Percentiles rank a stretch among this genome's conserved stretches.
Conservation (phyloP, 2,888 invertebrate genomes). For the Alsophila aescularia region DNA sequence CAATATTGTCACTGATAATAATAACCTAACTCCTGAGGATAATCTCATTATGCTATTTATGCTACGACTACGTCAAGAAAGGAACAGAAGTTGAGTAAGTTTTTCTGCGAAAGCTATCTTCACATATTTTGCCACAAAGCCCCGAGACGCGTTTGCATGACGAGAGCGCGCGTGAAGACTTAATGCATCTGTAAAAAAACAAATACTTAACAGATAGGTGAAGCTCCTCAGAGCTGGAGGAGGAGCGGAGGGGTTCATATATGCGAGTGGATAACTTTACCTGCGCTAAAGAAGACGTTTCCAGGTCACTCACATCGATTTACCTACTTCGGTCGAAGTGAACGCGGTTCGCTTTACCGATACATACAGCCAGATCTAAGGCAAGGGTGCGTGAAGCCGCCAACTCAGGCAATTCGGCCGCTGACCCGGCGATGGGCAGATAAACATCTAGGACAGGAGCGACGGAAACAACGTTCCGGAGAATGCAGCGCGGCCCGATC, state of each 20-base stretch:
- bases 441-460: conserved; percentile 2
- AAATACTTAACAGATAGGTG: background rate
- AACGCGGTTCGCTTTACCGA: conserved; percentile 31
- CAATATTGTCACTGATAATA: too few relatives aligned
- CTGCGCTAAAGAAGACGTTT: conserved; percentile 19
- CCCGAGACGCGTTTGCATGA: too few relatives aligned
- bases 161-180: too few relatives aligned
- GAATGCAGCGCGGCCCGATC: conserved; percentile 29
- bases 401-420: conserved; percentile 11
- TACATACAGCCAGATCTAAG: background rate
- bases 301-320: conserved; percentile 35
- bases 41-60: too few relatives aligned
- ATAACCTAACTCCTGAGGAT: too few relatives aligned
- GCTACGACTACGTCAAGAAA: too few relatives aligned
- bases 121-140: too few relatives aligned
- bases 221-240: background rate
- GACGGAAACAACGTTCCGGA: conserved; percentile 13
- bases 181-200: too few relatives aligned
- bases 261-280: background rate
- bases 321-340: conserved; percentile 29
- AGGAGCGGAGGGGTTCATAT: background rate
- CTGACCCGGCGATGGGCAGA: background rate
- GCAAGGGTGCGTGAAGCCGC: background rate
- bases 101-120: too few relatives aligned
- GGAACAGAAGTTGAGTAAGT: too few relatives aligned